Conservation (phyloP, 2,888 invertebrate genomes). For the Spilarctia lutea region DNA sequence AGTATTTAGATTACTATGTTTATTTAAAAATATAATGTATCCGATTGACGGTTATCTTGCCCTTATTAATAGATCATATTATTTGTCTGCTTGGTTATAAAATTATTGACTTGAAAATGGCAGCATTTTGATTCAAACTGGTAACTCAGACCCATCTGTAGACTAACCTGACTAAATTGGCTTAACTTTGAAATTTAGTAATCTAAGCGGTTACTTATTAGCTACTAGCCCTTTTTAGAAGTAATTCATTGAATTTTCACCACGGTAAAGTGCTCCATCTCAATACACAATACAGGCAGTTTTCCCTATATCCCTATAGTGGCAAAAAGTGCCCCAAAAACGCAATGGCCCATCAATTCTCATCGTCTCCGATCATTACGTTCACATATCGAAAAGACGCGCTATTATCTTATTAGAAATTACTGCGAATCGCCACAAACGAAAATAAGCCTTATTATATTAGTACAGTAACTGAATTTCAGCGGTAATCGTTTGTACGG, state of each 20-base stretch:
- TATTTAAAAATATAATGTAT: no score
- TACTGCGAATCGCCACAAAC: conserved; percentile 37
- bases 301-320: conserved; percentile 20
- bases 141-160: no score
- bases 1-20: no score
- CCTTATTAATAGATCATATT: no score
- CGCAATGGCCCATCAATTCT: conserved; percentile 51
- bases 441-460: conserved; percentile 40
- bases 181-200: no score
- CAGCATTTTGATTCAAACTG: no score
- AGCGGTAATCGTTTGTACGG: conserved; percentile 33
- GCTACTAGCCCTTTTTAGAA: background rate
- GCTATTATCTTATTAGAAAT: conserved; percentile 61
- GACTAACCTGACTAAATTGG: no score
- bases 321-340: conserved; percentile 42
- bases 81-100: no score
- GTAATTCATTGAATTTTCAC: background rate
- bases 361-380: conserved; percentile 51
- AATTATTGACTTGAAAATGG: no score
- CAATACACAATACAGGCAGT: background rate
- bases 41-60: no score
- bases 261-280: background rate
- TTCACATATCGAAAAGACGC: conserved; percentile 54
- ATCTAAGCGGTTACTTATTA: no score
- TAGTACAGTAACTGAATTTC: conserved; percentile 7